Conservation (phyloP, 2,888 invertebrate species). For the Corbicula japonica region DNA sequence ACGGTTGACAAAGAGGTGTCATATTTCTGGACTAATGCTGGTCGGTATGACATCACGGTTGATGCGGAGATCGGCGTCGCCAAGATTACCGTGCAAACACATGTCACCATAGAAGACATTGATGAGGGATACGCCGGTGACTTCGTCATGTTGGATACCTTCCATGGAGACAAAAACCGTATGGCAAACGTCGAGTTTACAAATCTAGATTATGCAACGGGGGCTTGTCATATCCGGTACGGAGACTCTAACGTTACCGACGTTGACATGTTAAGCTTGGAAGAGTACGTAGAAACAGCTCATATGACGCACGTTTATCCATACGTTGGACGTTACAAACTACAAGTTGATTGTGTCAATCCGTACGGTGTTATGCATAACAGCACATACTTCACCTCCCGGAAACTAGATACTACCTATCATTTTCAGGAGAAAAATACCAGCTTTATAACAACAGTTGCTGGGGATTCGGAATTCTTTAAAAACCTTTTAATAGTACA, state of each 20-base stretch:
- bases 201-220: slow-evolving; percentile 66
- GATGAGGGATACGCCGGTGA: slow-evolving; percentile 77
- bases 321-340: slow-evolving; percentile 73
- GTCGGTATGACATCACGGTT: slow-evolving; percentile 75
- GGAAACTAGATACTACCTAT: slow-evolving; percentile 67
- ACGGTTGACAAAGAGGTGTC: slow-evolving; percentile 64
- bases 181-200: slow-evolving; percentile 63
- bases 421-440: slow-evolving; percentile 60
- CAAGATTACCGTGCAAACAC: slow-evolving; percentile 52
- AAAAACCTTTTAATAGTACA: slow-evolving; percentile 50
- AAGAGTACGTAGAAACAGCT: slow-evolving; percentile 56
- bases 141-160: slow-evolving; percentile 65
- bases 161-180: slow-evolving; percentile 53
- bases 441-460: slow-evolving; percentile 57
- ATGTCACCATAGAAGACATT: slow-evolving; percentile 72
- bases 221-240: slow-evolving; percentile 70
- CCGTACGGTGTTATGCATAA: slow-evolving; percentile 72
- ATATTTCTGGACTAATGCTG: slow-evolving; percentile 77
- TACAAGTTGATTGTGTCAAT: slow-evolving; percentile 76
- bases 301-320: slow-evolving; percentile 65
- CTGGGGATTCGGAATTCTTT: slow-evolving; percentile 64
- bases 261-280: slow-evolving; percentile 28
- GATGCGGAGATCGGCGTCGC: slow-evolving; percentile 69
- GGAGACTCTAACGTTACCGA: slow-evolving; percentile 61
- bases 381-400: slow-evolving; percentile 65